A percentile compares a stretch with the other conserved stretches of the same genome.
These are phyloP conservation scores for Lamellibrachia columna DNA, from an alignment of 2,888 invertebrate species.

Conservation along the genomic window DNA sequence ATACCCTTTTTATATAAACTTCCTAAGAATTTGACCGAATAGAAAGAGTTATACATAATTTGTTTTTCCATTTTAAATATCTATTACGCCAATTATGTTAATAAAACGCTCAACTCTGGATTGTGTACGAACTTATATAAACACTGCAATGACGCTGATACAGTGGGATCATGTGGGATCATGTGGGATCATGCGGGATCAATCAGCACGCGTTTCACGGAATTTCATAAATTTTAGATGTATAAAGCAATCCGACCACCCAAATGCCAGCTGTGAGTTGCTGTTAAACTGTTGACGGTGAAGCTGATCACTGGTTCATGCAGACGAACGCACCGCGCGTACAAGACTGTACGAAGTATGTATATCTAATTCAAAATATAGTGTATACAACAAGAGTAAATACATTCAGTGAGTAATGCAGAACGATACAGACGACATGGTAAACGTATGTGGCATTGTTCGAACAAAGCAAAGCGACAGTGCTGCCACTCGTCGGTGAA, in stretches of 20 bases:
- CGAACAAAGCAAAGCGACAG: neutral
- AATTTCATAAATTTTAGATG: too few species aligned
- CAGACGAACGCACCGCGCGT: neutral
- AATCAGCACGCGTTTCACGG: too few species aligned
- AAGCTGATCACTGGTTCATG: neutral
- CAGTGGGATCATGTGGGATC: too few species aligned
- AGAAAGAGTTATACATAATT: too few species aligned
- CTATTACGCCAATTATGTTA: neutral
- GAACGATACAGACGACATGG: neutral
- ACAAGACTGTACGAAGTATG: neutral
- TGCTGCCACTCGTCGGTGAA: neutral
- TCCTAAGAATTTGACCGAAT: too few species aligned
- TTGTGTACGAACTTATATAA: neutral
- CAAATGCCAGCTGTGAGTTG: too few species aligned
- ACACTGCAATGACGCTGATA: neutral
- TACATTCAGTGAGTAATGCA: neutral
- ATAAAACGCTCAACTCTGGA: neutral
- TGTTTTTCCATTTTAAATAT: too few species aligned
- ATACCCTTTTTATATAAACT: neutral
- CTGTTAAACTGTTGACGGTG: too few species aligned
- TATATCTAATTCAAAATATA: neutral
- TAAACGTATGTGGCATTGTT: neutral
- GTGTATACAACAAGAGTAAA: neutral
- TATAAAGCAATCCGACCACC: too few species aligned
- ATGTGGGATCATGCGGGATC: too few species aligned